Percentiles rank a stretch among this genome's conserved stretches.
Conservation (phyloP, 1,140 invertebrate species). For the Aphelinus atriplicis region DNA sequence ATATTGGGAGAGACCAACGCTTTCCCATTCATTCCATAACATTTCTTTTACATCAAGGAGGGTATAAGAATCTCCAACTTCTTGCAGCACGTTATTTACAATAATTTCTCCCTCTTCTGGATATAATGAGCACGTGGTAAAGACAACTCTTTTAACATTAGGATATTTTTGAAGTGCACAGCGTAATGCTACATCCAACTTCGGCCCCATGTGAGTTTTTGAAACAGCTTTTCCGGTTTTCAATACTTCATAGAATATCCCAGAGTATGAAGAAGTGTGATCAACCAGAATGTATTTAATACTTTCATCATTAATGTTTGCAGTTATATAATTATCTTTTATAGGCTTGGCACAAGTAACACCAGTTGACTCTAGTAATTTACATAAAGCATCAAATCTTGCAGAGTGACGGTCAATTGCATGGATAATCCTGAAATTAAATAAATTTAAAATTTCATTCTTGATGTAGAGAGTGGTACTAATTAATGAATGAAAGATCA, state of each 20-base stretch:
- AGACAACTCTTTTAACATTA: constrained; percentile 85
- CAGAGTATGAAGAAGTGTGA: constrained; percentile 95
- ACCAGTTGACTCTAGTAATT: constrained; percentile 72
- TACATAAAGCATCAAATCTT: constrained; percentile 73
- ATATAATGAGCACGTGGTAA: constrained; percentile 94
- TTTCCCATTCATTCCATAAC: constrained; percentile 73
- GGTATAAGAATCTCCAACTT: constrained; percentile 70
- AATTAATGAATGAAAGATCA: too few relatives aligned
- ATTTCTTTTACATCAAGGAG: constrained; percentile 71
- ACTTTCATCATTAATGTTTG: constrained; percentile 73
- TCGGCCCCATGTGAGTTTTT: constrained; percentile 56
- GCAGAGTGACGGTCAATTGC: constrained; percentile 81
- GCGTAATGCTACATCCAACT: constrained; percentile 86
- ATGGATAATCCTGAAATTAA: constrained; percentile 73
- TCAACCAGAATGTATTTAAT: constrained; percentile 94
- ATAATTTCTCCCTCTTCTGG: constrained; percentile 94
- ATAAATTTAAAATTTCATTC: background rate
- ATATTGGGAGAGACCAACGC: constrained; percentile 74
- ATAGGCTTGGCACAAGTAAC: constrained; percentile 77
- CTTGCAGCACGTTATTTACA: constrained; percentile 72
- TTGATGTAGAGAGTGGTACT: too few relatives aligned
- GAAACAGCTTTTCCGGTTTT: background rate
- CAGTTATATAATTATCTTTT: constrained; percentile 78
- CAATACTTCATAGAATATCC: constrained; percentile 63
- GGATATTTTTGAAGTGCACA: constrained; percentile 87